Base-by-base conservation (phyloP, 2,113 vertebrate species). In the Bambusicola thoracicus region DNA sequence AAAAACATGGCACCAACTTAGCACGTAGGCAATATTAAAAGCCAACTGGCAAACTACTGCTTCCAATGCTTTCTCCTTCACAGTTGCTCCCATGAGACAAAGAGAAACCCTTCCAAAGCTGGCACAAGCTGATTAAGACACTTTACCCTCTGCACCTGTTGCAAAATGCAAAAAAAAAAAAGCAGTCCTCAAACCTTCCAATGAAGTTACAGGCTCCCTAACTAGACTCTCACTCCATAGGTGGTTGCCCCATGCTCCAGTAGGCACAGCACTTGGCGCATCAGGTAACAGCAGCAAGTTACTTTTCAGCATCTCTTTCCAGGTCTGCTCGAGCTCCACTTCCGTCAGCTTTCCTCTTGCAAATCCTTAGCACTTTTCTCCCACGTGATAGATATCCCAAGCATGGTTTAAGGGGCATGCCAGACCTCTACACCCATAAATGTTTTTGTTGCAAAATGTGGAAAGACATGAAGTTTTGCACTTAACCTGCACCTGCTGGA, bases 71-170 rank as follows among this genome's bases (percentile, higher is more conserved):
- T 80, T 27, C 56, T 56, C 68, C 41, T 32, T 82, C 40, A 18
- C 61, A 9, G 38, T 53, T 82, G 49, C 61, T 80, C 40, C 87
- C 56, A 81, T 18, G 11, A 36, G 62, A 81, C 27, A 4, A 66
- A 46, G n/a, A 67, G n/a, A 91, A 87, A 70, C 34, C 36, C 53
- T 61, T 66, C 29, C 48, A 72, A 82, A 74, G 32, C 19, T 25
- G 25, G 38, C 38, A 76, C 70, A 85, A 89, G 66, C 13, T 1
- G 0, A 13, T 89, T 43, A 87, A 43, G 41, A n/a, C 32, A 51
- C 36, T 74, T 83, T 3, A 56, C 16, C 21, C 20, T n/a, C 29
- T 16, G 7, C 8, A 15, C 2, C 2, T n/a, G 8, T 29, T 0
- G 0, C 29, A 72, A 43, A 25, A 32, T 30, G 2, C 3, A 19